Evolutionary conservation across 2,888 invertebrate genomes (phyloP), one percentile per base, ranked within the genome.

Genomic region (Cheilosia pagana): DNA sequence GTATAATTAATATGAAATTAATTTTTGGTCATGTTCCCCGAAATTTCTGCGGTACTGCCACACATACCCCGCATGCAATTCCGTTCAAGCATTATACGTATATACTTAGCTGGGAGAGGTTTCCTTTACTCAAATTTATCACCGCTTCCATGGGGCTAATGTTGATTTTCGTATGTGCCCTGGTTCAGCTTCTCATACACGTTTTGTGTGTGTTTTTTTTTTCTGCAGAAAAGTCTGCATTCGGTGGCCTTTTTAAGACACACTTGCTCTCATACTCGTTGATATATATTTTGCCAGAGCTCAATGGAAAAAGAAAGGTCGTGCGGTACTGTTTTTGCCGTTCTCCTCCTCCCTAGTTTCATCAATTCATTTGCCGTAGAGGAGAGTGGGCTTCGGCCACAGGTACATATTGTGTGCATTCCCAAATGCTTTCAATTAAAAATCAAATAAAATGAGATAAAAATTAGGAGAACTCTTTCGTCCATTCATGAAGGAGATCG

Each of bases 401-500:
- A 79, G 68, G 68, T 83, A 75, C 39, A 48, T 55, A 74, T 65
- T 81, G 81, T 85, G 75, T 81, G 81, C 81, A 85, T 85, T 71
- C 76, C 85, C 67, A 85, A 85, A 85, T 85, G 85, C 81, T 81
- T 85, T 85, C 81, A 85, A 85, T 85, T 85, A 85, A 85, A 85
- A 85, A 85, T 85, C 85, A 85, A 85, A 85, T 81, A 81, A 85
- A 85, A 81, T 85, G 81, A 85, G 85, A 85, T 85, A 85, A 81
- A 81, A 85, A 85, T 85, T 85, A 85, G 85, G 70, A 81, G 79
- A 76, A 85, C 63, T 75, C 74, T 68, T 79, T 85, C 60, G 77
- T 72, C 78, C 72, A 68, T 82, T 82, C 82, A 85, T 65, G 28
- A 28, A 28, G n/a, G n/a, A n/a, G n/a, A n/a, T n/a, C 28, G 28